phyloP scores from a whole-genome alignment of 2,888 invertebrate species.

The Tanytarsus gracilentus region DNA sequence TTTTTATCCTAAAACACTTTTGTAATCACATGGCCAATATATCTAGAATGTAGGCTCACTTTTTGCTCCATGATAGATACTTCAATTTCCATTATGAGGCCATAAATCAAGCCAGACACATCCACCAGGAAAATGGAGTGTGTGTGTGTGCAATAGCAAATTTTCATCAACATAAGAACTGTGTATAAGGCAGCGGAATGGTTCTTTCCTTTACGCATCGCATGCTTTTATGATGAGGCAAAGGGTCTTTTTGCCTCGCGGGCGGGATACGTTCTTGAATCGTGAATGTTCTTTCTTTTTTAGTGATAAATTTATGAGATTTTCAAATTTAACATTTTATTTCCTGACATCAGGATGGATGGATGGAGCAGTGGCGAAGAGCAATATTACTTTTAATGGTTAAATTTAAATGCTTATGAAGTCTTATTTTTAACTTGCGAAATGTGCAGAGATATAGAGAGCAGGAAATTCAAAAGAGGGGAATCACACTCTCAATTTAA shows the following conservation, averaged over 20 bases:
- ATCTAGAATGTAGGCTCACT: too few relatives aligned
- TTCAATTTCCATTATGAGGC: conserved; percentile 7
- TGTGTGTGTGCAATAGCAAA: too few relatives aligned
- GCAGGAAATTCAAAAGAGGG: too few relatives aligned
- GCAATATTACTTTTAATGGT: too few relatives aligned
- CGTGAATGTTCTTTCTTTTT: not conserved
- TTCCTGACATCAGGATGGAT: not conserved
- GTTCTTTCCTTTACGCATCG: conserved; percentile 1
- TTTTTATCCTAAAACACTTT: too few relatives aligned
- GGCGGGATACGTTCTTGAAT: not conserved
- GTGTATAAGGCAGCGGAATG: not conserved
- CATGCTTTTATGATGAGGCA: conserved; percentile 10
- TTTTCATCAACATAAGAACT: too few relatives aligned
- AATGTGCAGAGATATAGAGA: too few relatives aligned
- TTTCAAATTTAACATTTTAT: not conserved
- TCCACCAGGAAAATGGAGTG: too few relatives aligned
- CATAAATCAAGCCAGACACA: conserved; percentile 13
- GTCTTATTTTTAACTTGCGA: too few relatives aligned
- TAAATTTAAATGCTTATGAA: too few relatives aligned
- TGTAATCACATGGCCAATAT: too few relatives aligned
- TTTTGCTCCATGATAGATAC: conserved; percentile 13
- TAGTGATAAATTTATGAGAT: not conserved
- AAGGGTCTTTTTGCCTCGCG: not conserved
- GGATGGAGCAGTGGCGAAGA: not conserved
- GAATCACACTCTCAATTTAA: not conserved